These are phyloP conservation scores for Ericerus pela DNA, from an alignment of 1,140 invertebrate genomes.

Conservation along the genomic window DNA sequence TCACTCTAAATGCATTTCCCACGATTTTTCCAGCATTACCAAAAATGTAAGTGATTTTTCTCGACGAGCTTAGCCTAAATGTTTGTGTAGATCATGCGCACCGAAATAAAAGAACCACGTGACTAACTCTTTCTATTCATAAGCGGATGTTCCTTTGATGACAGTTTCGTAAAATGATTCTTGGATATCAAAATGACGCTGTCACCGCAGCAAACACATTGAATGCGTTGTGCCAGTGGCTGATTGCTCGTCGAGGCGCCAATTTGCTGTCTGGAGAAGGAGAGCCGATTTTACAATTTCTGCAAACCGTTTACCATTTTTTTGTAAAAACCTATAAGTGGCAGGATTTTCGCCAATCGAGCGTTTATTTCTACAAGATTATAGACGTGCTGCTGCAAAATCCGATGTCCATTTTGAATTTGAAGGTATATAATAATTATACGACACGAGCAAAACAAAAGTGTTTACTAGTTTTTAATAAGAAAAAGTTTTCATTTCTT, in stretches of 20 bases:
- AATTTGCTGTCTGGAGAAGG: conserved; percentile 14
- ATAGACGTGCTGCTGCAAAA: conserved; percentile 8
- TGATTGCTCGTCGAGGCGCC: neutral
- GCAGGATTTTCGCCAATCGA: conserved; percentile 2
- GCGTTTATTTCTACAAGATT: conserved; percentile 7
- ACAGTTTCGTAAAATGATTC: conserved; percentile 13
- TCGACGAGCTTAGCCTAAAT: neutral
- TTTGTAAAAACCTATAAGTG: conserved; percentile 3
- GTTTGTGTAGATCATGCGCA: neutral
- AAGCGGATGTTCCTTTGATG: no score
- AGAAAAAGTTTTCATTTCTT: no score
- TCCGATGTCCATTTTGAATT: conserved; percentile 1
- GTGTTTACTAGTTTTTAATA: no score
- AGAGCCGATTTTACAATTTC: conserved; percentile 11
- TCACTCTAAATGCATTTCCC: conserved; percentile 51
- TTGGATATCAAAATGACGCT: conserved; percentile 12
- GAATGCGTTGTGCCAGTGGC: neutral
- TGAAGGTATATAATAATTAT: no score
- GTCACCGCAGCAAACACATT: conserved; percentile 14
- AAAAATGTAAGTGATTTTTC: conserved; percentile 38
- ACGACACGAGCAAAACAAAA: no score
- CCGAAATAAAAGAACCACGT: no score
- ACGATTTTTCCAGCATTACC: conserved; percentile 44
- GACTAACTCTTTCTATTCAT: no score
- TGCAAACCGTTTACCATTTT: conserved; percentile 7